Evolutionary conservation across 64 coral and sea anemone species (phyloP).

Genomic region (Pachyseris speciosa): DNA sequence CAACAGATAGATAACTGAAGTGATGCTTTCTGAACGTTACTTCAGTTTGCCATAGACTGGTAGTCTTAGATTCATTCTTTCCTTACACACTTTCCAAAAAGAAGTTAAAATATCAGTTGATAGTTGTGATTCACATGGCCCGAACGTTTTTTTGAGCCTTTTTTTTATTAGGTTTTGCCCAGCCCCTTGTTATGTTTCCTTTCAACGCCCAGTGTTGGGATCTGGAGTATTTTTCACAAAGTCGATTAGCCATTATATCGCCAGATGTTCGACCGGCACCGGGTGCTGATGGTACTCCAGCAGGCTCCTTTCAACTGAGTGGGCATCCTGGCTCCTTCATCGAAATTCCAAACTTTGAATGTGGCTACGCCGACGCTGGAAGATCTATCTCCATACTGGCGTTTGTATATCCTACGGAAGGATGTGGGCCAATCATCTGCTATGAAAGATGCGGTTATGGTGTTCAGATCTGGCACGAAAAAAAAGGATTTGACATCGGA

Average conservation of each 20-base stretch:
- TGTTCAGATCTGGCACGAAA: slow-evolving; percentile 12
- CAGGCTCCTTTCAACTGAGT: slow-evolving; percentile 18
- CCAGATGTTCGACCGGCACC: background rate
- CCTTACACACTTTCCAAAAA: no score
- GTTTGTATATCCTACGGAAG: slow-evolving; percentile 49
- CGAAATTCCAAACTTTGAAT: slow-evolving; percentile 34
- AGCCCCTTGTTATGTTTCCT: slow-evolving; percentile 55
- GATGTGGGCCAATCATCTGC: slow-evolving; percentile 50
- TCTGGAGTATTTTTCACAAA: slow-evolving; percentile 42
- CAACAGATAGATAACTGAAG: no score
- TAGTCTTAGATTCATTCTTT: no score
- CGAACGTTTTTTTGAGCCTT: no score
- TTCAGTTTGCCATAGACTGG: no score
- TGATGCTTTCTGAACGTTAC: no score
- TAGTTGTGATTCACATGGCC: no score
- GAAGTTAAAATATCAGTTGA: no score
- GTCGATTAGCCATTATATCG: slow-evolving; percentile 14
- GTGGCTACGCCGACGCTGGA: slow-evolving; percentile 25
- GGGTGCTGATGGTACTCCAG: background rate
- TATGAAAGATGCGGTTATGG: slow-evolving; percentile 35
- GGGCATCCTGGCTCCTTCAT: slow-evolving; percentile 33
- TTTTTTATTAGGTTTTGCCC: background rate
- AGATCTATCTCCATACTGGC: slow-evolving; percentile 47
- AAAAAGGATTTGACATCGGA: background rate
- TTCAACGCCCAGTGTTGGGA: background rate